Evolutionary conservation across 1,140 invertebrate genomes (phyloP).

Genomic region (Eurytemora carolleeae): DNA sequence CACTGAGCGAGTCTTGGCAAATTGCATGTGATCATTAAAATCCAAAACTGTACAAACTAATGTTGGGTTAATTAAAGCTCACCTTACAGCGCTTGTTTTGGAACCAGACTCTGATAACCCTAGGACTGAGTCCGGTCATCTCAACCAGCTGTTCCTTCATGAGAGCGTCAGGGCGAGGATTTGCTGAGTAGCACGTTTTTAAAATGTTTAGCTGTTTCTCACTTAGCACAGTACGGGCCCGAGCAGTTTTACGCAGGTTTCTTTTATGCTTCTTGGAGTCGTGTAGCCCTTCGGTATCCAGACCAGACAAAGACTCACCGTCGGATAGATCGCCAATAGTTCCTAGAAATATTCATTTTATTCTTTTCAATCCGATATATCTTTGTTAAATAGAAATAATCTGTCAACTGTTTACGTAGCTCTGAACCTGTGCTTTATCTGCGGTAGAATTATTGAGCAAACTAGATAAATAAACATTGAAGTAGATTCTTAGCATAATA

Average conservation of each 20-base stretch:
- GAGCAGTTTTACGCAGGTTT: slow-evolving; percentile 26
- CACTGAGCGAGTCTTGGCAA: no score
- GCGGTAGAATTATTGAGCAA: no score
- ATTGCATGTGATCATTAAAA: no score
- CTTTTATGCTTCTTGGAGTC: slow-evolving; percentile 15
- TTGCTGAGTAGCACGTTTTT: slow-evolving; percentile 39
- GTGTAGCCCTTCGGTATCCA: background rate
- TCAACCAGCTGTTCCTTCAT: slow-evolving; percentile 99
- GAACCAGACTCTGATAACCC: slow-evolving; percentile 95
- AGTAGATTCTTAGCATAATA: no score
- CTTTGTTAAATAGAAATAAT: no score
- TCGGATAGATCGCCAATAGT: slow-evolving; percentile 10
- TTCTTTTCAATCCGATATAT: no score
- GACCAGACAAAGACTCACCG: slow-evolving; percentile 1
- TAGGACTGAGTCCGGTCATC: slow-evolving; percentile 83
- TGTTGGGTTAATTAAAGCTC: no score
- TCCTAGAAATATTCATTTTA: no score
- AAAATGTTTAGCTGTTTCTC: slow-evolving; percentile 95
- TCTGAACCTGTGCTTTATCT: no score
- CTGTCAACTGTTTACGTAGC: no score
- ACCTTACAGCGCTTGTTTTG: slow-evolving; percentile 97
- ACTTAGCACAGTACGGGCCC: slow-evolving; percentile 89
- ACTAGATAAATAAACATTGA: no score
- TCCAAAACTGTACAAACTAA: no score
- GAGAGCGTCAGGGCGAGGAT: slow-evolving; percentile 86